phyloP scores from a whole-genome alignment of 2,888 invertebrate species.

The Caenorhabditis imperialis region DNA sequence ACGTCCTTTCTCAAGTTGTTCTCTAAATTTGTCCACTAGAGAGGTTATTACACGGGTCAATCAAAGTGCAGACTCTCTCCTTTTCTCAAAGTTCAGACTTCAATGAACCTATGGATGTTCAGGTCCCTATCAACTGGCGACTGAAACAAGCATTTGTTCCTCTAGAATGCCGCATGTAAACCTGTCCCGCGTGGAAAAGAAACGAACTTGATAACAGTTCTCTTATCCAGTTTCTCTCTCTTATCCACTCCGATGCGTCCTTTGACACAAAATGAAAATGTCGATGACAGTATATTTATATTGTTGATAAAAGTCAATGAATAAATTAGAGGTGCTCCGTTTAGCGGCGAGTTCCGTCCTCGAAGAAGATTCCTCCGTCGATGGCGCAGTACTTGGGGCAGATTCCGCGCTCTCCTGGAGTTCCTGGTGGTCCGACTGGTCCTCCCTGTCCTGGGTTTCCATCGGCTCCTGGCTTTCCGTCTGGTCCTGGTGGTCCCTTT shows the following conservation, averaged over 20 bases:
- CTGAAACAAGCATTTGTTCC: too few species aligned
- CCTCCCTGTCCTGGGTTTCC: slow-evolving; percentile 63
- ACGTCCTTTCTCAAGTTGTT: slow-evolving; percentile 9
- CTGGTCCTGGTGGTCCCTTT: slow-evolving; percentile 64
- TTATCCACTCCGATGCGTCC: slow-evolving; percentile 12
- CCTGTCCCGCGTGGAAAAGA: too few species aligned
- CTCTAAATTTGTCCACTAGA: slow-evolving; percentile 5
- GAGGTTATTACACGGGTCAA: slow-evolving; percentile 5
- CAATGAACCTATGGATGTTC: not conserved
- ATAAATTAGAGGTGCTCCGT: slow-evolving; percentile 38
- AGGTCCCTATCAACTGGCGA: not conserved
- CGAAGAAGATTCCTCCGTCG: slow-evolving; percentile 66
- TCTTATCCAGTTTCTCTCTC: slow-evolving; percentile 14
- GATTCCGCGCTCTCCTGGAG: slow-evolving; percentile 64
- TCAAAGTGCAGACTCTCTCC: not conserved
- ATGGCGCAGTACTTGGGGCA: slow-evolving; percentile 61
- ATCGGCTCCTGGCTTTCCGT: slow-evolving; percentile 62
- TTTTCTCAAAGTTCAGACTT: not conserved
- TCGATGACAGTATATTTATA: slow-evolving; percentile 14
- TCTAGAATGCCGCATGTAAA: too few species aligned
- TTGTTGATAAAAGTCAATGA: slow-evolving; percentile 11
- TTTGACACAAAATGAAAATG: not conserved
- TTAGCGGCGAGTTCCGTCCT: slow-evolving; percentile 61
- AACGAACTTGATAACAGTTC: not conserved
- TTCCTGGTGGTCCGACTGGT: slow-evolving; percentile 62